Evolutionary conservation across 2,888 invertebrate species (phyloP), one percentile per base, ranked within the genome.

Genomic region (Cordilura impudica): DNA sequence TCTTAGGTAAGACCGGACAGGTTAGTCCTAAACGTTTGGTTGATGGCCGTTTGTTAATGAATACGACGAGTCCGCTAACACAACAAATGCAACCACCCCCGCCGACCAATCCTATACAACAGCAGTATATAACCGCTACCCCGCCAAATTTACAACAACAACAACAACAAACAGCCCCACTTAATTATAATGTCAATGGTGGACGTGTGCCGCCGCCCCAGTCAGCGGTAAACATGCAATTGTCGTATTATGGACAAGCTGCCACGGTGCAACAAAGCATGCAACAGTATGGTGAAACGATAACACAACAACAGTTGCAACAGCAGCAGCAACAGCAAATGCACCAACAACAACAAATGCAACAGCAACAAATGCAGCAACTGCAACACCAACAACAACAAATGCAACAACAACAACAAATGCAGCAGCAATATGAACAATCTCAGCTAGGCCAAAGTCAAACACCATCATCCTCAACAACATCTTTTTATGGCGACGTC

Each of bases 401-500:
- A 63, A 83, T 77, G 39, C 82, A 79, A 29, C 83, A 71, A 51
- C 72, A 72, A 14, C 74, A 79, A 29, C 83, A 71, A 51, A 67
- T 67, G n/a, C 74, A 76, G 39, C 82, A 82, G 70, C 78, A 83
- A 60, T 67, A 81, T 56, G 82, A 82, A 81, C 81, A 81, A 69
- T 84, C 87, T 84, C 86, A 87, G 83, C 88, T 86, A 83, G 83
- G 88, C 85, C 87, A 88, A 86, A 87, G 83, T 82, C 86, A 86
- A 77, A 82, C 84, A 76, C 45, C 81, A 67, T 67, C 77, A 61
- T 61, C 81, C 63, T 70, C 76, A 82, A 60, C 69, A 81, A 83
- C 86, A 84, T 81, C 85, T 73, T 90, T 88, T 81, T 90, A 88
- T 76, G 88, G 88, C 81, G 90, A 90, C 82, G 87, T 88, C 70